Evolutionary conservation across 2,113 vertebrate species (phyloP).

Genomic region (Bostrychus sinensis): DNA sequence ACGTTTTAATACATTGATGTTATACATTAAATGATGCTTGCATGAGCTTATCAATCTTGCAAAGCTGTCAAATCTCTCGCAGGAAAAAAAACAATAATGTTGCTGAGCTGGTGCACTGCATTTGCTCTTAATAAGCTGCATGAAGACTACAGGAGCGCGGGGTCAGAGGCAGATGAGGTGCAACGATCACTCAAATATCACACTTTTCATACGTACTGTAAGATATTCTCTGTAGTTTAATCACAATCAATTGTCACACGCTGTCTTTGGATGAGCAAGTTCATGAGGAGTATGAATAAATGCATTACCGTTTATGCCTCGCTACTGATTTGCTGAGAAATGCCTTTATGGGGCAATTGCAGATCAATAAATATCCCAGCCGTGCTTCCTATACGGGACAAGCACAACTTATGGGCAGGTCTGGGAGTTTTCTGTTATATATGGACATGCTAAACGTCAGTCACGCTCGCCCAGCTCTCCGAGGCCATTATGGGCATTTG

Average conservation of each 20-base stretch:
- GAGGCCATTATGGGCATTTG: constrained; percentile 62
- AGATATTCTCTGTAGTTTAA: constrained; percentile 14
- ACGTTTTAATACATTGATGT: constrained; percentile 41
- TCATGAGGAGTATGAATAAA: constrained; percentile 61
- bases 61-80: constrained; percentile 20
- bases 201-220: constrained; percentile 19
- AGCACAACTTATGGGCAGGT: constrained; percentile 46
- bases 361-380: constrained; percentile 63
- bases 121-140: background rate
- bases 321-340: constrained; percentile 65
- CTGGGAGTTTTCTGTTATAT: constrained; percentile 55
- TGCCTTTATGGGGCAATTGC: constrained; percentile 51
- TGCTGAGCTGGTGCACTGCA: constrained; percentile 10
- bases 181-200: constrained; percentile 18
- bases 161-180: constrained; percentile 2
- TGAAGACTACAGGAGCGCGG: background rate
- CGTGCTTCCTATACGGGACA: constrained; percentile 31
- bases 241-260: constrained; percentile 21
- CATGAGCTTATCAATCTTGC: constrained; percentile 38
- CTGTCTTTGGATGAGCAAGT: constrained; percentile 10
- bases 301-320: constrained; percentile 50
- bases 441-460: constrained; percentile 70
- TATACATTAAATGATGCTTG: constrained; percentile 32
- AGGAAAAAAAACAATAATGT: constrained; percentile 18
- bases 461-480: constrained; percentile 57